Base-by-base conservation (phyloP, 2,888 invertebrate species). In the Aporophyla lueneburgensis region DNA sequence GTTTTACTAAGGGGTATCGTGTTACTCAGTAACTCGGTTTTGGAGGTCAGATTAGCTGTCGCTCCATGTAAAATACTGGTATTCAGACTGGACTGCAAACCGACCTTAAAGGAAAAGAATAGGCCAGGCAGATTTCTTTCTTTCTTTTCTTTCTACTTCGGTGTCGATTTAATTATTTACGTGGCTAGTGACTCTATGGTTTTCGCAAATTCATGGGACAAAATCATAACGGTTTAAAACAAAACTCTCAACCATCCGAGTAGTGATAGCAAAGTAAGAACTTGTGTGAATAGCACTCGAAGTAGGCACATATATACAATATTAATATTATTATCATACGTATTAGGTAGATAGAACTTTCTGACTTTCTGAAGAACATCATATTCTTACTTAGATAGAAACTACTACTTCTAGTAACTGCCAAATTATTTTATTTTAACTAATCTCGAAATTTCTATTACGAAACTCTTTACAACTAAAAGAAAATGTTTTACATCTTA, bases 271-370 rank as follows among this genome's bases (percentile, higher is more conserved):
- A 71, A 81, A 83, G 81, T 85, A 75, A 75, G 46, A 80, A 73
- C 73, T 90, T 84, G 85, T 89, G 88, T 91, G 89, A 86, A 87
- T 88, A 88, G 88, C 86, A 87, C 85, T 80, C 74, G 58, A 83
- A 53, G 33, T 83, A 86, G 81, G 86, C 84, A 86, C 76, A 79
- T 76, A 83, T 59, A 76, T 80, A 70, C 7, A 40, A 27, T 49
- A 69, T 68, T 24, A 78, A 62, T 59, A 62, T 63, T 71, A 74
- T 46, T 46, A 46, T 74, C 69, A 81, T 85, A 72, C 69, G 46
- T 85, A 80, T 40, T 82, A 85, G 87, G 87, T 91, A 89, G 88
- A 90, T 89, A 89, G 87, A 85, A 75, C n/a, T n/a, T n/a, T 33
- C 33, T 33, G 33, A 33, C 61, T 82, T 89, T 85, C 79, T 74